A percentile compares a stretch with the other conserved stretches of the same genome.
Evolutionary conservation across 2,888 invertebrate species (phyloP).

Genomic region (Pelosia muscerda): DNA sequence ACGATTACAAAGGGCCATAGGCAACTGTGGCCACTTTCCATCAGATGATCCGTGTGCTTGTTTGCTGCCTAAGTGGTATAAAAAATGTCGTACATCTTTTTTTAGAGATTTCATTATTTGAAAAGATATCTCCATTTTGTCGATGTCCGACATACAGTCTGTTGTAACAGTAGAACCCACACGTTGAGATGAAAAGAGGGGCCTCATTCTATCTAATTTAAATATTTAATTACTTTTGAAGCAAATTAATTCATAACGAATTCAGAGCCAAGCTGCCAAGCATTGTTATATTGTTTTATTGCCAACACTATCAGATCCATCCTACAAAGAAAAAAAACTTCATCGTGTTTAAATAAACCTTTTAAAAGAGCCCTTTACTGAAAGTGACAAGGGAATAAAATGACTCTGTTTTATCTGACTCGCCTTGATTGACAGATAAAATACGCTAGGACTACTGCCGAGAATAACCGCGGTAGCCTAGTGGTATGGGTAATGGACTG

Average conservation of each 20-base stretch:
- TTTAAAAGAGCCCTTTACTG: constrained; percentile 30
- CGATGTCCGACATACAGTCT: too few species aligned
- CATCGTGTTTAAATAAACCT: constrained; percentile 35
- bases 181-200: too few species aligned
- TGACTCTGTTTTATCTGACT: constrained; percentile 33
- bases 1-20: neutral
- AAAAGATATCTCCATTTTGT: too few species aligned
- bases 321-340: constrained; percentile 17
- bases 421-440: constrained; percentile 26
- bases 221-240: neutral
- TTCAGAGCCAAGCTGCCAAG: neutral
- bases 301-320: constrained; percentile 11
- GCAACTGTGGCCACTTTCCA: too few species aligned
- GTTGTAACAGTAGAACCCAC: too few species aligned
- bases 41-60: too few species aligned
- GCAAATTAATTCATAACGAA: neutral
- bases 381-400: constrained; percentile 38
- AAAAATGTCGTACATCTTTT: too few species aligned
- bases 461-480: too few species aligned
- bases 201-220: too few species aligned
- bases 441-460: constrained; percentile 1
- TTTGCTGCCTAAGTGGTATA: too few species aligned
- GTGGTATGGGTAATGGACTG: too few species aligned
- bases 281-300: neutral
- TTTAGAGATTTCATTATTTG: too few species aligned